Base-by-base conservation (phyloP, 2,888 invertebrate species). In the Noctua comes region DNA sequence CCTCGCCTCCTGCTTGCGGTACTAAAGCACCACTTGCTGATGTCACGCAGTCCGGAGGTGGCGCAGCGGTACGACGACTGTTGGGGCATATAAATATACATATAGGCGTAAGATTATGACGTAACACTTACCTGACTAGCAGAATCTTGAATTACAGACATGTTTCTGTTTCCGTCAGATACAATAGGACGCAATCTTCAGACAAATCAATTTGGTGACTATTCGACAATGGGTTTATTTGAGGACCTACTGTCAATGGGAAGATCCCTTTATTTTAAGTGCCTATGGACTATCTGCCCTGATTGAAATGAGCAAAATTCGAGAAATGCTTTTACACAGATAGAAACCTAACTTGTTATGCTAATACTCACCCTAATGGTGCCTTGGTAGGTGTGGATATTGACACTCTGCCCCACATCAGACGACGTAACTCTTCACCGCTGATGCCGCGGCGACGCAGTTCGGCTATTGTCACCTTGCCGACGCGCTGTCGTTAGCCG, bases 331-430 rank as follows among this genome's bases (percentile, higher is more conserved):
- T 31, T 31, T 18, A 21, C 31, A 62, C 18, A 21, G 21, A 4
- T 31, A 31, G 4, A 8, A 62, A 31, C 4, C 59, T 54, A 31
- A 59, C 7, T 31, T 62, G 2, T 62, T 21, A 21, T 31, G 21
- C 5, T 36, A 21, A 46, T 36, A 66, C 81, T 77, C 16, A 87
- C 88, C 79, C 73, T 64, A 91, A 77, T 4, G 97, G 97, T 5
- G 97, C 97, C 95, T 98, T 98, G 24, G 98, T 98, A 0, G 99
- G 99, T 7, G 99, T 98, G 16, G 98, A 98, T 87, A 99, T 98
- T 1, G 98, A 98, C 54, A 98, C 98, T 48, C 99, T 97, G 24
- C 99, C 99, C 99, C 99, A 99, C 99, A 99, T 99, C 64, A 99
- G 97, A 68, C 98, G 97, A 10, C 99, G 97, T 95, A 99, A 97